Conservation (phyloP, 2,888 invertebrate genomes). For the Orthosia gracilis region DNA sequence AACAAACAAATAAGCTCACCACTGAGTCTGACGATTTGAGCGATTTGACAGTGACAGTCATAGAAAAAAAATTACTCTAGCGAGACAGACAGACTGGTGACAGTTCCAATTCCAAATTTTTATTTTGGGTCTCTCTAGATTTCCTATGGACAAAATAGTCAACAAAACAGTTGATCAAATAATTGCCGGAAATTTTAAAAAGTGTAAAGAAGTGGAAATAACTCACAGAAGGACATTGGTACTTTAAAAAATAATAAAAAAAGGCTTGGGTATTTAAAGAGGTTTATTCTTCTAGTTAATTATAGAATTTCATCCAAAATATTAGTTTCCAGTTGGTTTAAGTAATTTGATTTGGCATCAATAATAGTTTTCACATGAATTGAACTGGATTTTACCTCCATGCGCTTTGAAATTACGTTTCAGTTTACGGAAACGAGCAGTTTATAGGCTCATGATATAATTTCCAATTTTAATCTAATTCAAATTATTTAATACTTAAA, state of each 20-base stretch:
- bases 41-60: conserved; percentile 51
- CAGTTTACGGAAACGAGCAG: background rate
- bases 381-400: conserved; percentile 4
- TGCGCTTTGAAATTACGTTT: conserved; percentile 21
- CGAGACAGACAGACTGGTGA: too few relatives aligned
- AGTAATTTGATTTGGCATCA: background rate
- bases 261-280: rapidly evolving
- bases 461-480: background rate
- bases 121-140: background rate
- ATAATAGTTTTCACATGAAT: conserved; percentile 14
- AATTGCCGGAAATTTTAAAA: too few relatives aligned
- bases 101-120: background rate
- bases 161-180: conserved; percentile 12
- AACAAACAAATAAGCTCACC: conserved; percentile 74
- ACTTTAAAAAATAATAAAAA: too few relatives aligned
- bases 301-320: background rate
- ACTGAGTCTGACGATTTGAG: conserved; percentile 74
- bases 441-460: background rate
- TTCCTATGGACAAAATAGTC: background rate
- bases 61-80: too few relatives aligned
- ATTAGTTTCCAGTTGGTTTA: background rate
- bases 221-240: too few relatives aligned
- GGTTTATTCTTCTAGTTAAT: background rate
- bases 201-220: background rate
- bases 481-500: too few relatives aligned